A percentile compares a stretch with the other conserved stretches of the same genome.
Evolutionary conservation across 2,113 vertebrate species (phyloP).

Genomic region (Cyprinodon tularosa): DNA sequence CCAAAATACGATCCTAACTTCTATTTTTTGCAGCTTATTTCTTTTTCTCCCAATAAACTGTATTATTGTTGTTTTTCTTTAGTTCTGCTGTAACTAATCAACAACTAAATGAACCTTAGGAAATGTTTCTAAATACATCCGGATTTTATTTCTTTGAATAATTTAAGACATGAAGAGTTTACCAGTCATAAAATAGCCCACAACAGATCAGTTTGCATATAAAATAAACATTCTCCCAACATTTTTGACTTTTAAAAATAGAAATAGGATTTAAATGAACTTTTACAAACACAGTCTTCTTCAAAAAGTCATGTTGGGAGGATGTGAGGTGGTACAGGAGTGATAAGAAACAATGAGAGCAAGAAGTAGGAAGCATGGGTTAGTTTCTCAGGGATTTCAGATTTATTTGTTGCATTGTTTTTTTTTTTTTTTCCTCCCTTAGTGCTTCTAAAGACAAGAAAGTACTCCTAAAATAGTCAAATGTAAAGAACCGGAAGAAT

Average conservation of each 20-base stretch:
- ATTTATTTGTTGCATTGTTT: slow-evolving; percentile 81
- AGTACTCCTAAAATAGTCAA: slow-evolving; percentile 72
- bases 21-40: not conserved
- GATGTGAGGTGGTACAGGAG: slow-evolving; percentile 29
- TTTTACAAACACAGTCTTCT: not conserved
- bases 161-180: slow-evolving; percentile 34
- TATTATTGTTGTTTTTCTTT: not conserved
- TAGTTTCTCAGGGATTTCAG: slow-evolving; percentile 72
- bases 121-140: not conserved
- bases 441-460: slow-evolving; percentile 80
- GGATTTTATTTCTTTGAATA: slow-evolving; percentile 48
- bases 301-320: slow-evolving; percentile 36
- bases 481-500: slow-evolving; percentile 72
- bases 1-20: not conserved
- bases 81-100: not conserved
- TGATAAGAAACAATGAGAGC: slow-evolving; percentile 55
- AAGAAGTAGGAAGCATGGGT: slow-evolving; percentile 65
- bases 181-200: slow-evolving; percentile 14
- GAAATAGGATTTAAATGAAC: not conserved
- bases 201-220: slow-evolving; percentile 10
- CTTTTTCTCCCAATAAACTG: not conserved
- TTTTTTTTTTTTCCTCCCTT: slow-evolving; percentile 51
- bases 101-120: not conserved
- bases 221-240: slow-evolving; percentile 56
- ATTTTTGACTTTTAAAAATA: slow-evolving; percentile 8